Evolutionary conservation across 1,140 invertebrate species (phyloP).

Genomic region (Drosophila malerkotliana): DNA sequence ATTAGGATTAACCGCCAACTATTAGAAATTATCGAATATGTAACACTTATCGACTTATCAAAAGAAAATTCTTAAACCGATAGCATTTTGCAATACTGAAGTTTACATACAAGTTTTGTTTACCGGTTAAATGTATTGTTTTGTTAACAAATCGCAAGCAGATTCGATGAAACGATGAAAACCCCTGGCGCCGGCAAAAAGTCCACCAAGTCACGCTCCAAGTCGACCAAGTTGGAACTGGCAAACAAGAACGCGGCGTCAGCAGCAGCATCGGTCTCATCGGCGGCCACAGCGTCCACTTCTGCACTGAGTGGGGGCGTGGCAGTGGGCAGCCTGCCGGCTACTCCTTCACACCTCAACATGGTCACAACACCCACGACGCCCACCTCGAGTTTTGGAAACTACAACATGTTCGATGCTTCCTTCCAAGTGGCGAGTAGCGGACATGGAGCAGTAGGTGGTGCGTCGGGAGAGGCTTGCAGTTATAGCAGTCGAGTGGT

Average conservation of each 20-base stretch:
- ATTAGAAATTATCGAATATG: neutral
- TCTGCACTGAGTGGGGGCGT: constrained; percentile 22
- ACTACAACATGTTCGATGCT: constrained; percentile 71
- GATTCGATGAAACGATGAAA: constrained; percentile 60
- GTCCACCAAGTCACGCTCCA: constrained; percentile 75
- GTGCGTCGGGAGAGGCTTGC: constrained; percentile 20
- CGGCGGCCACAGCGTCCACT: constrained; percentile 1
- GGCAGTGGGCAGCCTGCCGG: constrained; percentile 49
- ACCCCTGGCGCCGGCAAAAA: constrained; percentile 65
- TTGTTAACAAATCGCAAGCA: constrained; percentile 8
- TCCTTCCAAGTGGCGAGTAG: constrained; percentile 52
- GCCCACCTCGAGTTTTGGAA: constrained; percentile 53
- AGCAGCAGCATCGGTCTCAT: neutral
- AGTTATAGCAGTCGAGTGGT: constrained; percentile 44
- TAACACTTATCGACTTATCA: too few species aligned
- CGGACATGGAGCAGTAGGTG: constrained; percentile 27
- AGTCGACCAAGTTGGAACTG: constrained; percentile 67
- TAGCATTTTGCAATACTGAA: neutral
- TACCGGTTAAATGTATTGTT: constrained; percentile 9
- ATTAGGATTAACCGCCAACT: neutral
- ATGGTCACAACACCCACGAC: constrained; percentile 73
- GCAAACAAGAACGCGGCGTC: constrained; percentile 28
- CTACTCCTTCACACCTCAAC: constrained; percentile 59
- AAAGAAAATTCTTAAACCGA: too few species aligned
- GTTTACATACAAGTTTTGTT: constrained; percentile 9